phyloP scores from a whole-genome alignment of 2,888 invertebrate genomes.

The Metellina segmentata region DNA sequence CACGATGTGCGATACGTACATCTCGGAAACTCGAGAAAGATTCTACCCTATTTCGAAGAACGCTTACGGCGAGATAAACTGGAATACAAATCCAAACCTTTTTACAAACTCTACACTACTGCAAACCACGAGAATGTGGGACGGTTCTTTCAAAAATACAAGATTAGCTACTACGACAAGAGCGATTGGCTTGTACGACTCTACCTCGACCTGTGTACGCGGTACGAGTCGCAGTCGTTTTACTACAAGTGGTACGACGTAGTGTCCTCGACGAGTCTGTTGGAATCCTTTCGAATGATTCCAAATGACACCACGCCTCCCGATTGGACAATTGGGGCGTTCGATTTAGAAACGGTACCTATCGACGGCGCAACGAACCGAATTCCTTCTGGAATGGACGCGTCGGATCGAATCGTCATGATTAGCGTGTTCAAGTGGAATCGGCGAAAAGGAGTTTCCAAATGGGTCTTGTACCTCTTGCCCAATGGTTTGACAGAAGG shows the following conservation, averaged over 20 bases:
- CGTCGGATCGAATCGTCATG: slow-evolving; percentile 32
- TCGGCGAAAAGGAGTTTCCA: neutral
- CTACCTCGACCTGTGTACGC: slow-evolving; percentile 3
- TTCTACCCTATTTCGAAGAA: slow-evolving; percentile 19
- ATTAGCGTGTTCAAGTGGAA: slow-evolving; percentile 44
- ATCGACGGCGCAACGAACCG: slow-evolving; percentile 17
- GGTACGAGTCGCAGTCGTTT: neutral
- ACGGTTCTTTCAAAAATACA: slow-evolving; percentile 3
- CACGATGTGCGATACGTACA: neutral
- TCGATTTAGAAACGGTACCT: slow-evolving; percentile 49
- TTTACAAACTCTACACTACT: slow-evolving; percentile 26
- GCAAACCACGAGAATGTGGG: slow-evolving; percentile 1
- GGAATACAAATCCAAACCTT: slow-evolving; percentile 1
- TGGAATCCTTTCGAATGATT: neutral
- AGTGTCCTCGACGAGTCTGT: neutral
- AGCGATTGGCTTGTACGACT: slow-evolving; percentile 23
- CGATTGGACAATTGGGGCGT: slow-evolving; percentile 10
- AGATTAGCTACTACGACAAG: slow-evolving; percentile 27
- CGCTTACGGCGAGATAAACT: neutral
- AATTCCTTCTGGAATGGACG: neutral
- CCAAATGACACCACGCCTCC: neutral
- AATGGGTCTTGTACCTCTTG: slow-evolving; percentile 4
- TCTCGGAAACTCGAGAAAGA: neutral
- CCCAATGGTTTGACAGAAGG: neutral
- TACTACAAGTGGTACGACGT: slow-evolving; percentile 41